Base-by-base conservation (phyloP, 1,140 invertebrate species). In the Tetramorium alpestre region DNA sequence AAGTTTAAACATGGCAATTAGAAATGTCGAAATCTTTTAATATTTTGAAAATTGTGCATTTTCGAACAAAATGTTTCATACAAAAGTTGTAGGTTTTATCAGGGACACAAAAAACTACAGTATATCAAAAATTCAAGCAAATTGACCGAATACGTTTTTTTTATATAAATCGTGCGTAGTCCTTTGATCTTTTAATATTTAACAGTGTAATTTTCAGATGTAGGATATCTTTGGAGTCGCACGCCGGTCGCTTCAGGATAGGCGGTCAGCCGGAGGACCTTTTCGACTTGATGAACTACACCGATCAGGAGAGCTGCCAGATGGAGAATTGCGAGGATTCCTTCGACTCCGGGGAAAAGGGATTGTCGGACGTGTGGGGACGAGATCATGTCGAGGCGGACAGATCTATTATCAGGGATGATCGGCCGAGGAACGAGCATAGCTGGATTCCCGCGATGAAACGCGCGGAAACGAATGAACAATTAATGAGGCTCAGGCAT, bases 251-350 rank as follows among this genome's bases (percentile, higher is more conserved):
- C 0, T 94, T 94, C 58, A 90, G 91, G 1, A 94, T 94, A 77
- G 94, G 93, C 0, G 93, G 94, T 16, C 89, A 90, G 1, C 77
- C 88, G 16, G 92, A 93, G 18, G 94, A 94, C 54, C 33, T 90
- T 0, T 94, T 92, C 87, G 93, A 92, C 47, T 81, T 94, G 51
- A 94, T 94, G 94, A 94, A 94, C 76, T 93, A 92, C 49, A 94
- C 92, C 58, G 90, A 92, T 58, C 93, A 94, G 65, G 89, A 93
- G 58, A 58, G 91, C 11, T 94, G 94, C 33, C 90, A 87, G 8
- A 93, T 92, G 2, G 94, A 94, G 73, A 93, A 94, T 51, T 94
- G 94, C 89, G 93, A 94, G 65, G 41, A 75, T n/a, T 73, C 80
- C 13, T 16, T 62, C 41, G 80, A 89, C 11, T 76, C 84, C 62